These are phyloP conservation scores for Hypolimnas misippus DNA, from an alignment of 2,888 invertebrate species.

Conservation along the genomic window DNA sequence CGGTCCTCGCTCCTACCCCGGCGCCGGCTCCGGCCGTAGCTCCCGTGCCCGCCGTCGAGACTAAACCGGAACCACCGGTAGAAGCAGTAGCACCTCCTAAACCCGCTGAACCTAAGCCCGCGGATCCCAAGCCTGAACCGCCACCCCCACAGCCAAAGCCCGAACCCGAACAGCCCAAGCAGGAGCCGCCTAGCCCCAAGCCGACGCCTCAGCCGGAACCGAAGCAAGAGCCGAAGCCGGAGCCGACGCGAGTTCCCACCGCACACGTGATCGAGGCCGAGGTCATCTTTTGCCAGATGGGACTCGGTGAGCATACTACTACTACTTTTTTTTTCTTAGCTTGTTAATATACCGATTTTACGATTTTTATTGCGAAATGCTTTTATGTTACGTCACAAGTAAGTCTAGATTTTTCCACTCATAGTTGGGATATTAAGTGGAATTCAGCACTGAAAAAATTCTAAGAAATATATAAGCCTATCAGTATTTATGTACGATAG, in stretches of 20 bases:
- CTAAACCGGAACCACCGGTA: slow-evolving; percentile 41
- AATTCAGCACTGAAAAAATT: slow-evolving; percentile 8
- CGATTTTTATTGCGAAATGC: background rate
- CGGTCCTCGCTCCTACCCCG: slow-evolving; percentile 60
- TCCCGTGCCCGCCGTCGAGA: slow-evolving; percentile 45
- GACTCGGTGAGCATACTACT: slow-evolving; percentile 83
- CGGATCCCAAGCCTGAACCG: slow-evolving; percentile 65
- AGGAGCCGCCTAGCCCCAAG: slow-evolving; percentile 52
- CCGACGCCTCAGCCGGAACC: slow-evolving; percentile 47
- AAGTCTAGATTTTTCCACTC: slow-evolving; percentile 8
- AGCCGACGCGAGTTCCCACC: slow-evolving; percentile 60
- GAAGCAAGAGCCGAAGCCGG: slow-evolving; percentile 47
- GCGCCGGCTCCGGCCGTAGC: slow-evolving; percentile 45
- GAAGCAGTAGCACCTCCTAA: slow-evolving; percentile 35
- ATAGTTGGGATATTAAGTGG: background rate
- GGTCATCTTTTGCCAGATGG: slow-evolving; percentile 89
- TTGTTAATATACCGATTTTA: background rate
- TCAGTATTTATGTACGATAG: slow-evolving; percentile 43
- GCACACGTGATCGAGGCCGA: slow-evolving; percentile 86
- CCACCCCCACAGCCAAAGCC: slow-evolving; percentile 44
- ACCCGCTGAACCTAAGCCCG: slow-evolving; percentile 51
- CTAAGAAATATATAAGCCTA: slow-evolving; percentile 11
- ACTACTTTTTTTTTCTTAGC: background rate
- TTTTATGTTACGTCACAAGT: slow-evolving; percentile 32
- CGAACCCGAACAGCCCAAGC: slow-evolving; percentile 40